phyloP scores from a whole-genome alignment of 1,140 invertebrate genomes.

The Nixonia krombeini region DNA sequence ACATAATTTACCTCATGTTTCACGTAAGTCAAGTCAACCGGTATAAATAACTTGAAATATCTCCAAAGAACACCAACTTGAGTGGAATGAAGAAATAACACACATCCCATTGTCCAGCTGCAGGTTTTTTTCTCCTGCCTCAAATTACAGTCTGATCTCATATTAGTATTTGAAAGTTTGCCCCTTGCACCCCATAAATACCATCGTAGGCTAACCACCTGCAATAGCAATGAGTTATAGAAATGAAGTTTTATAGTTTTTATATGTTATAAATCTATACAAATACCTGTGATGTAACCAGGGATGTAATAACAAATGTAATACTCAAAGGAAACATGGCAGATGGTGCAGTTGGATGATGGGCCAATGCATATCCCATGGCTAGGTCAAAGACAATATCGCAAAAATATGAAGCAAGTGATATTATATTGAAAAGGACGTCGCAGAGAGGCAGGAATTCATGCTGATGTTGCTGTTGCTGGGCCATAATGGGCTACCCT shows the following conservation, averaged over 20 bases:
- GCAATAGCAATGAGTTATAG: conserved; percentile 6
- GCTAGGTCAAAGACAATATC: conserved; percentile 91
- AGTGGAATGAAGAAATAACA: conserved; percentile 80
- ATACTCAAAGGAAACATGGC: conserved; percentile 77
- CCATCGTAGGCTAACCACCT: conserved; percentile 68
- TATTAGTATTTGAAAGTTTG: conserved; percentile 53
- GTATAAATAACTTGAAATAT: conserved; percentile 89
- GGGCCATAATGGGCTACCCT: conserved; percentile 70
- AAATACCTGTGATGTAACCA: conserved; percentile 82
- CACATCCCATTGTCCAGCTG: conserved; percentile 68
- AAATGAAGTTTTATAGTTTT: neutral
- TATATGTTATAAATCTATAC: neutral
- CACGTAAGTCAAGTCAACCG: conserved; percentile 85
- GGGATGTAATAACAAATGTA: conserved; percentile 78
- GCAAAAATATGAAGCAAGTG: conserved; percentile 91
- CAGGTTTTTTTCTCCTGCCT: conserved; percentile 54
- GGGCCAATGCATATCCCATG: conserved; percentile 85
- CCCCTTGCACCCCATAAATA: conserved; percentile 70
- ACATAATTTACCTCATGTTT: conserved; percentile 92
- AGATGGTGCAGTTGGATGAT: conserved; percentile 73
- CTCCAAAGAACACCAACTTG: conserved; percentile 90
- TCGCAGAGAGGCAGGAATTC: conserved; percentile 91
- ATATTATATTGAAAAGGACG: conserved; percentile 92
- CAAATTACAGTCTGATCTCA: conserved; percentile 39
- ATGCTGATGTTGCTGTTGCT: conserved; percentile 65